Percentiles rank a stretch among this genome's conserved stretches.
Conservation (phyloP, 2,113 vertebrate species). For the Uropsilus gracilis region DNA sequence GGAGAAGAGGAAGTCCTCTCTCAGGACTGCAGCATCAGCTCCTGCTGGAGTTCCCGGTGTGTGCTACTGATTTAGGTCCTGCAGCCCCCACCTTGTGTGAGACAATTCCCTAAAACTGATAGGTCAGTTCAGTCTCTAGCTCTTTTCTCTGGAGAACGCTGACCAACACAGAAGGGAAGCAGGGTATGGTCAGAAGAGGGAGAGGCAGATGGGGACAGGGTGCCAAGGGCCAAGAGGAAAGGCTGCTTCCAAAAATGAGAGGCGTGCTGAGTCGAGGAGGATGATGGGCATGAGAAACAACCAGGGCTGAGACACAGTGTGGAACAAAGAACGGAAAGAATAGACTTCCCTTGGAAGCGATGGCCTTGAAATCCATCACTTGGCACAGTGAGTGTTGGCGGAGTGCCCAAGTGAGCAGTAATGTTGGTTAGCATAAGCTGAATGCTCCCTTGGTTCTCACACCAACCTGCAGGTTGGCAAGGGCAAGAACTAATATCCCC, state of each 20-base stretch:
- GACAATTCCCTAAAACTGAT: not conserved
- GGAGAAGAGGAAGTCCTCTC: not conserved
- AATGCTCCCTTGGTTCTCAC: not conserved
- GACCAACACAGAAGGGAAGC: not conserved
- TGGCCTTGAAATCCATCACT: no score
- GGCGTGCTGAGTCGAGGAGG: not conserved
- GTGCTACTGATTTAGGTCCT: no score
- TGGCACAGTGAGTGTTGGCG: fast-evolving
- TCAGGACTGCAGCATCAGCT: not conserved
- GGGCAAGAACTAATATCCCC: not conserved
- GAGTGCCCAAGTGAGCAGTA: not conserved
- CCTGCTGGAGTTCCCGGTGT: not conserved
- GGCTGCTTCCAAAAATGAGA: not conserved
- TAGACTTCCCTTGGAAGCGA: no score
- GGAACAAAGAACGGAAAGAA: no score
- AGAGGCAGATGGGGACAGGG: not conserved
- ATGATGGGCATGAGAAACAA: not conserved
- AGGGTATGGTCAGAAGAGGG: not conserved
- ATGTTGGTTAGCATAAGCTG: not conserved
- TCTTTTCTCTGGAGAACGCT: not conserved
- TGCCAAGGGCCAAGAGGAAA: not conserved
- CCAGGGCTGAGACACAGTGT: not conserved
- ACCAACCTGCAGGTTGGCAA: not conserved
- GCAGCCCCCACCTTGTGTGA: not conserved
- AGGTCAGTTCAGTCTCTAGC: not conserved